Evolutionary conservation across 2,888 invertebrate genomes (phyloP), one percentile per base, ranked within the genome.

Genomic region (Tryphoninae sp.): DNA sequence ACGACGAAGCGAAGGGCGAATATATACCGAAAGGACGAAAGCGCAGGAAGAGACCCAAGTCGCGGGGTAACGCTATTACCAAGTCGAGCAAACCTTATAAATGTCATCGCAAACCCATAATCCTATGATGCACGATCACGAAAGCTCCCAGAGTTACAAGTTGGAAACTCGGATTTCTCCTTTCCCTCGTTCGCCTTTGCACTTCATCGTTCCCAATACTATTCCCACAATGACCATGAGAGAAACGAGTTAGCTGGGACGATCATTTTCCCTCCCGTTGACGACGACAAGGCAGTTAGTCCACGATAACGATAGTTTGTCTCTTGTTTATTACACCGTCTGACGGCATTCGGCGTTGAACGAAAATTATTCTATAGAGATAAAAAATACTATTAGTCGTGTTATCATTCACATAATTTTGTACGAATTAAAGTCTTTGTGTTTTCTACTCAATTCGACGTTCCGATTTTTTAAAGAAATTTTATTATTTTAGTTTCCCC

Each of bases 31-130:
- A 65, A 65, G 74, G 58, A 11, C 16, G 59, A 67, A 26, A 58
- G 73, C 19, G 51, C 69, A 51, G 59, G 74, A 33, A 61, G 19
- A 49, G 58, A 51, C 49, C 13, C 23, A 13, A 23, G 51, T 26
- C 16, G 53, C 42, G 23, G 61, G 65, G 51, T 67, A 71, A 67
- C 53, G 76, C 77, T 68, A 83, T 83, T 84, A 80, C 80, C 80
- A 80, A 83, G 78, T 83, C 82, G 82, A 84, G 84, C 80, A 80
- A 88, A 87, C 85, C 88, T 89, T 89, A 89, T 88, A 88, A 89
- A 89, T 88, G 89, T 87, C 89, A 88, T 86, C 85, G 84, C 73
- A 76, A 83, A 83, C 84, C 89, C 88, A 89, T 89, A 89, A 89
- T 87, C 86, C 85, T 85, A 86, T 88, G 88, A 89, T 88, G 86